Percentiles rank a stretch among this genome's conserved stretches.
Conservation (phyloP, 2,888 invertebrate species). For the Phrixothrix hirtus region DNA sequence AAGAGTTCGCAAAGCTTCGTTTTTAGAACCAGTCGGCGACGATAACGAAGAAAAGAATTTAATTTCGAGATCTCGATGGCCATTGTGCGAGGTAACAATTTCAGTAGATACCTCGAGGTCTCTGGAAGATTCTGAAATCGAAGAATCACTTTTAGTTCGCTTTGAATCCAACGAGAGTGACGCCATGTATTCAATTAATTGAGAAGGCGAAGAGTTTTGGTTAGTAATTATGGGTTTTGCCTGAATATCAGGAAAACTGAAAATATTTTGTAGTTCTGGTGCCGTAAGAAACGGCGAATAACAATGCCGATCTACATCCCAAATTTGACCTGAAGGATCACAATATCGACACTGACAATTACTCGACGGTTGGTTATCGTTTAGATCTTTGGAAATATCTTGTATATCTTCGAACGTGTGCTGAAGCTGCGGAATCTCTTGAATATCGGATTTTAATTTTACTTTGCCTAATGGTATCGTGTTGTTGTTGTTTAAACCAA, state of each 20-base stretch:
- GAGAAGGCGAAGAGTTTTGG: conserved; percentile 42
- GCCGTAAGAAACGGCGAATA: conserved; percentile 61
- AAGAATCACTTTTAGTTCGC: conserved; percentile 32
- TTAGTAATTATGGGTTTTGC: conserved; percentile 8
- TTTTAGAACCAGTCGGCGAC: conserved; percentile 10
- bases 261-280: conserved; percentile 39
- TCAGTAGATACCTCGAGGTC: conserved; percentile 74
- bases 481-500: conserved; percentile 18
- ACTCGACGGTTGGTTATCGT: conserved; percentile 52
- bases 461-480: conserved; percentile 10
- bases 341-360: conserved; percentile 76
- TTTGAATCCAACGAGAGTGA: conserved; percentile 30
- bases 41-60: conserved; percentile 73
- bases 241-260: conserved; percentile 31
- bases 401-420: conserved; percentile 55
- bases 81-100: conserved; percentile 76
- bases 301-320: conserved; percentile 68
- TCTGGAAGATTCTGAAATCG: conserved; percentile 45
- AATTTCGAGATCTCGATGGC: conserved; percentile 77
- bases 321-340: conserved; percentile 74
- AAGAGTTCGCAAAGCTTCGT: conserved; percentile 5
- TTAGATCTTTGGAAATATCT: conserved; percentile 47
- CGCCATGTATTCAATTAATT: conserved; percentile 30
- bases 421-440: conserved; percentile 52
- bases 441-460: conserved; percentile 20